Base-by-base conservation (phyloP, 2,113 vertebrate genomes). In the Amphiprion percula region DNA sequence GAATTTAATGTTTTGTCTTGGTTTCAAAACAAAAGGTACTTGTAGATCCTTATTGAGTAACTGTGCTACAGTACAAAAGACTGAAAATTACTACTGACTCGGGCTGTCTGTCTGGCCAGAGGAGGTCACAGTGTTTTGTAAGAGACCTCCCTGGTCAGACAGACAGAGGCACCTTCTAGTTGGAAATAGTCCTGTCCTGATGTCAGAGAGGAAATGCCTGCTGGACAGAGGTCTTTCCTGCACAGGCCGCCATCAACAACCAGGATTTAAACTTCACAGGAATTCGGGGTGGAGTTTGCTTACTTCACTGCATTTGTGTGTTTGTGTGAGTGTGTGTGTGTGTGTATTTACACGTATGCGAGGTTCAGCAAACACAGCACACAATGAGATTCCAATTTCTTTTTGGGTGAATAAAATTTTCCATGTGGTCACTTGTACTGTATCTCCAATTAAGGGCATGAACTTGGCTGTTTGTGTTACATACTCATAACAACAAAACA, bases 191-290 rank as follows among this genome's bases (percentile, higher is more conserved):
- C 56, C 33, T 33, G 75, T 80, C 54, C 64, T 89, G 80, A 88
- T 93, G 91, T 94, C 91, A 91, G 69, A 84, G 81, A 94, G 93
- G 94, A 94, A 94, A 92, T 91, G 86, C 89, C 88, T 91, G 83
- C 70, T 82, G 87, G 90, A 91, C 81, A 76, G 84, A 93, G 82
- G 85, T 81, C 71, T 85, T 93, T 93, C 91, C 90, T 88, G 88
- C 69, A 23, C 2, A 26, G 33, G 10, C 61, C 63, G 64, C 85
- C 76, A 17, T 87, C 73, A 81, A 79, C 80, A 73, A 80, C 62
- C 77, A 56, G 73, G 69, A 80, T 71, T 86, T 80, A 69, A 69
- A 86, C 83, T 73, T 88, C 63, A 64, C 68, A 86, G 84, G 87
- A 93, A 92, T 86, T 86, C 46, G 62, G 88, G 84, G 88, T 89